phyloP scores from a whole-genome alignment of 2,888 invertebrate species.

The Andrena bucephala region DNA sequence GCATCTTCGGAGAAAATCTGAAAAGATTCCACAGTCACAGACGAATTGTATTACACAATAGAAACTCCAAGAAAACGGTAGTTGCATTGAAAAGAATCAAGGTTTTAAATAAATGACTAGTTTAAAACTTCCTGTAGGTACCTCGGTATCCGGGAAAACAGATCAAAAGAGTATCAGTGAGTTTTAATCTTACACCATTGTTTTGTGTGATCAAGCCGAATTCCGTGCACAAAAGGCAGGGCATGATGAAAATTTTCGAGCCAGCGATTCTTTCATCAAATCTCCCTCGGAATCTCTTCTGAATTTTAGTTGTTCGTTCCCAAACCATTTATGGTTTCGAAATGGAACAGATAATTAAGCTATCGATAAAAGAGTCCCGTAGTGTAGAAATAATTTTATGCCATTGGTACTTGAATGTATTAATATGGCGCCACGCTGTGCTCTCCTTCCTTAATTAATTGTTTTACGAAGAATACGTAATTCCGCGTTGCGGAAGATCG shows the following conservation, averaged over 20 bases:
- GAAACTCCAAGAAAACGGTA: too few relatives aligned
- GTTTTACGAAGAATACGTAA: background rate
- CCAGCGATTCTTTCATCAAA: conserved; percentile 42
- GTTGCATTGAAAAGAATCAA: too few relatives aligned
- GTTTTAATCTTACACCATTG: conserved; percentile 31
- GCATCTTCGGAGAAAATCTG: background rate
- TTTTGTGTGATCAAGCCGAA: conserved; percentile 29
- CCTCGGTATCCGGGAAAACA: background rate
- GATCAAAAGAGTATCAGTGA: background rate
- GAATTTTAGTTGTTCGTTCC: background rate
- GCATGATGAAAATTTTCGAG: conserved; percentile 47
- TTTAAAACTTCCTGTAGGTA: background rate
- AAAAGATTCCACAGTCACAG: background rate
- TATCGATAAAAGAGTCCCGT: too few relatives aligned
- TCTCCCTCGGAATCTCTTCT: background rate
- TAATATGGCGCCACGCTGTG: background rate
- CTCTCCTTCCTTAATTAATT: background rate
- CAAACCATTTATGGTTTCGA: background rate
- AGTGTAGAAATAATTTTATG: background rate
- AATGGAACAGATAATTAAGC: conserved; percentile 2
- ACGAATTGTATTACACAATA: too few relatives aligned
- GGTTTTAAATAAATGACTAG: background rate
- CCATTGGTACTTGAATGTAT: background rate
- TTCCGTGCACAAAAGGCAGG: conserved; percentile 21
- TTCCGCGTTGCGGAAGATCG: background rate